Conservation (phyloP, 2,113 vertebrate species). For the Eubucco bourcierii region DNA sequence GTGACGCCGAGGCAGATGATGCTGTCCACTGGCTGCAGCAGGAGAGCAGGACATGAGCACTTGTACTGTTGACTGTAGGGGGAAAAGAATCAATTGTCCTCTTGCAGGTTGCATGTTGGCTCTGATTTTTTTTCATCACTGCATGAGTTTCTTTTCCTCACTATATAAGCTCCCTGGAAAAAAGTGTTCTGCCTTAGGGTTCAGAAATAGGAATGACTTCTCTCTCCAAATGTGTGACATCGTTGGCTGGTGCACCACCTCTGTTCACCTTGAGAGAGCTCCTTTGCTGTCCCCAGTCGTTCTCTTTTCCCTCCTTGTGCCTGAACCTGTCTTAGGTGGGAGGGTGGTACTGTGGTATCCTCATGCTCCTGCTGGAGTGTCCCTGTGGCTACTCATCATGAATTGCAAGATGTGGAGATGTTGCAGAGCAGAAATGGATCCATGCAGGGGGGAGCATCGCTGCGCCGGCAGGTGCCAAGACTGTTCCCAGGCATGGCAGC, state of each 20-base stretch:
- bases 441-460: rapidly evolving
- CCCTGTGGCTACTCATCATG: background rate
- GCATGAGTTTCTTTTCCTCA: background rate
- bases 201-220: background rate
- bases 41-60: background rate
- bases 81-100: background rate
- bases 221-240: rapidly evolving
- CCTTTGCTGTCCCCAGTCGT: background rate
- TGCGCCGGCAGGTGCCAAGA: rapidly evolving
- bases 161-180: background rate
- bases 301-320: background rate
- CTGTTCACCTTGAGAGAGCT: background rate
- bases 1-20: rapidly evolving
- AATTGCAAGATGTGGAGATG: background rate
- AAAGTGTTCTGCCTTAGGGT: background rate
- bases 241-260: background rate
- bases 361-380: rapidly evolving
- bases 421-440: background rate
- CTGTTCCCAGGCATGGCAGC: background rate
- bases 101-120: background rate
- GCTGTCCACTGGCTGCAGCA: background rate
- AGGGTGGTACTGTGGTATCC: background rate
- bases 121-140: background rate
- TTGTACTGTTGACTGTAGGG: background rate
- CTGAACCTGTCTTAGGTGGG: background rate